Evolutionary conservation across 2,797 vertebrate genomes (phyloP).

Genomic region (Pseudopleuronectes americanus): DNA sequence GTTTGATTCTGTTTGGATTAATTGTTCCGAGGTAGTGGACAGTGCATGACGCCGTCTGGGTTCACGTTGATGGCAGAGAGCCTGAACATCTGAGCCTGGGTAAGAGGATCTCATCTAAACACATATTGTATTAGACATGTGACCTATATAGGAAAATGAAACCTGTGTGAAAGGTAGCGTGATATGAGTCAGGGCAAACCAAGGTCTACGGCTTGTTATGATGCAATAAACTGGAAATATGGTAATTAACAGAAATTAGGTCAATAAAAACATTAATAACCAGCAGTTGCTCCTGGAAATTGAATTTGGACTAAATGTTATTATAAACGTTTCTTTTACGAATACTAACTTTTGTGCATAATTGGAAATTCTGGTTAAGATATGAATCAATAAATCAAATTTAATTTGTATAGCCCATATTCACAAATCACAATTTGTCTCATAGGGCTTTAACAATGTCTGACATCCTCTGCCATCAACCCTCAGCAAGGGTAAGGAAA

Average conservation of each 20-base stretch:
- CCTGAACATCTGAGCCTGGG: slow-evolving; percentile 30
- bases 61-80: neutral
- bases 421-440: no score
- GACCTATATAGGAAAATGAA: slow-evolving; percentile 66
- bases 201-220: slow-evolving; percentile 26
- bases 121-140: slow-evolving; percentile 60
- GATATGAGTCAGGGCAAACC: slow-evolving; percentile 32
- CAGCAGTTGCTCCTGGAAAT: neutral
- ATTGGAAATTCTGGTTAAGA: no score
- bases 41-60: neutral
- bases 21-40: neutral
- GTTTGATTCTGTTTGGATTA: neutral
- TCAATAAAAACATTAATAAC: slow-evolving; percentile 16
- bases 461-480: no score
- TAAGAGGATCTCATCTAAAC: slow-evolving; percentile 54
- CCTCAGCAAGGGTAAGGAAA: no score
- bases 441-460: no score
- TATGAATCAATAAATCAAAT: no score
- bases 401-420: no score
- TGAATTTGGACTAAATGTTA: neutral
- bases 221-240: slow-evolving; percentile 23
- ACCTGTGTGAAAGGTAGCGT: slow-evolving; percentile 36
- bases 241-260: slow-evolving; percentile 46
- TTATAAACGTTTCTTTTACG: neutral
- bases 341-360: no score